phyloP scores from a whole-genome alignment of 2,113 vertebrate genomes.

The Lampris megalopsis region DNA sequence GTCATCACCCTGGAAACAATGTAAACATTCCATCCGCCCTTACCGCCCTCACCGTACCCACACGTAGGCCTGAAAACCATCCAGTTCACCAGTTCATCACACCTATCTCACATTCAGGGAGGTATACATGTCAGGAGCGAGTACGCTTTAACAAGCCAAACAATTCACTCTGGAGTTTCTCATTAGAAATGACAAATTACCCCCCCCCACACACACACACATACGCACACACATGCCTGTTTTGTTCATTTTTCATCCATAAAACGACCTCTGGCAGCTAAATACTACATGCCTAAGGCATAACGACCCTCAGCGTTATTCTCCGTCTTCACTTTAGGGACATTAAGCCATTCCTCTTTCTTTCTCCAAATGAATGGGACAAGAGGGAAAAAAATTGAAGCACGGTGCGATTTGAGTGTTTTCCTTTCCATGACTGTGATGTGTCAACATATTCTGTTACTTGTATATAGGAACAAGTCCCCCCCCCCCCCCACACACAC shows the following conservation, averaged over 20 bases:
- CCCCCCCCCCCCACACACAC: neutral
- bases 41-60: slow-evolving; percentile 33
- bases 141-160: slow-evolving; percentile 32
- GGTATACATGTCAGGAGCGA: slow-evolving; percentile 32
- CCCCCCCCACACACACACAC: slow-evolving; percentile 19
- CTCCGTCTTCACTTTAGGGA: slow-evolving; percentile 39
- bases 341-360: slow-evolving; percentile 61
- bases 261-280: slow-evolving; percentile 36
- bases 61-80: slow-evolving; percentile 12
- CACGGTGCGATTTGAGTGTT: slow-evolving; percentile 50
- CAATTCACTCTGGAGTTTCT: slow-evolving; percentile 58
- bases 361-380: slow-evolving; percentile 41
- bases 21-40: slow-evolving; percentile 41
- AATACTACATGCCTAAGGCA: slow-evolving; percentile 34
- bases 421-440: slow-evolving; percentile 64
- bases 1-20: slow-evolving; percentile 42
- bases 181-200: slow-evolving; percentile 64
- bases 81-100: slow-evolving; percentile 45
- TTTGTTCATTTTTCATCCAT: slow-evolving; percentile 44
- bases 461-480: slow-evolving; percentile 33
- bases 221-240: slow-evolving; percentile 43
- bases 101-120: slow-evolving; percentile 2
- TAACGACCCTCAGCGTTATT: slow-evolving; percentile 51
- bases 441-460: slow-evolving; percentile 31
- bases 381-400: slow-evolving; percentile 31